Conservation (phyloP, 2,113 vertebrate species). For the Nymphicus hollandicus region DNA sequence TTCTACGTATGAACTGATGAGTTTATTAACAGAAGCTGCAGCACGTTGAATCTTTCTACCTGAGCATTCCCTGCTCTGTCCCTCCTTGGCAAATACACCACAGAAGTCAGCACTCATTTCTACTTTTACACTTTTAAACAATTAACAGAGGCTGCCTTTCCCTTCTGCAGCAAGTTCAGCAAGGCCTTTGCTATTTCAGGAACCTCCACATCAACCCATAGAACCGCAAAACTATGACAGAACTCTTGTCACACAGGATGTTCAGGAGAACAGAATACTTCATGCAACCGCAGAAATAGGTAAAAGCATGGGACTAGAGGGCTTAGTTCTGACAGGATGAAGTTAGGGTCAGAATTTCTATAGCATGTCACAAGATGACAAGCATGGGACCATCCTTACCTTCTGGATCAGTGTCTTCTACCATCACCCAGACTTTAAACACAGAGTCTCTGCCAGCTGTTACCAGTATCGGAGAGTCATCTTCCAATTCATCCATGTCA, state of each 20-base stretch:
- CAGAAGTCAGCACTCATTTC: not conserved
- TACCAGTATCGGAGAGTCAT: constrained; percentile 78
- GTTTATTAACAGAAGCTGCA: not conserved
- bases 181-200: not conserved
- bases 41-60: not conserved
- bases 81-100: not conserved
- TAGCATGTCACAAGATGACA: not conserved
- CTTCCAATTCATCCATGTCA: constrained; percentile 52
- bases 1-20: not conserved
- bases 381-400: constrained; percentile 38
- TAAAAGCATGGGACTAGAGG: not conserved
- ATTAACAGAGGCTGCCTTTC: not conserved
- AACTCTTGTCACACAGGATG: not conserved
- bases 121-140: not conserved
- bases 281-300: not conserved
- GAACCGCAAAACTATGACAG: not conserved
- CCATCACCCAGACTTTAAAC: constrained; percentile 93
- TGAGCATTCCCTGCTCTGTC: not conserved
- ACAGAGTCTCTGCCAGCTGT: constrained; percentile 84
- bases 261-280: not conserved
- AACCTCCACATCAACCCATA: not conserved
- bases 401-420: constrained; percentile 74
- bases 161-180: not conserved
- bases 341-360: not conserved
- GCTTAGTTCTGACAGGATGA: not conserved